A percentile compares a stretch with the other conserved stretches of the same genome.
Conservation (phyloP, 2,888 invertebrate genomes). For the Pristionchus exspectatus region DNA sequence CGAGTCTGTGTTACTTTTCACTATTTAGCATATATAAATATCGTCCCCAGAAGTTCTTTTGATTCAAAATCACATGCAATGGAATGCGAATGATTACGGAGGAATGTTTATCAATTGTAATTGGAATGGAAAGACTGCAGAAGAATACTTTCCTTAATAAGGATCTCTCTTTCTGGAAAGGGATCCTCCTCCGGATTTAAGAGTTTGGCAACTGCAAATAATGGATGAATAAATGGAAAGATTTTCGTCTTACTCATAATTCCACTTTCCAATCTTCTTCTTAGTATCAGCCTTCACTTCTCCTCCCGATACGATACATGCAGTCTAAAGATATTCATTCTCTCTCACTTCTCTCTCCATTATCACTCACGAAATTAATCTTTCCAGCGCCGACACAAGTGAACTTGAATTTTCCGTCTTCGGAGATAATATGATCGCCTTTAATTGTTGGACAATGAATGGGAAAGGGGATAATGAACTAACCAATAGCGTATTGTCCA, state of each 20-base stretch:
- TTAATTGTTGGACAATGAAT: neutral
- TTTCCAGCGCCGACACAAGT: neutral
- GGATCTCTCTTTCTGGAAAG: neutral
- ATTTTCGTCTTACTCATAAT: neutral
- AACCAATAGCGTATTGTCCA: slow-evolving; percentile 17
- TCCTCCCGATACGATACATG: neutral
- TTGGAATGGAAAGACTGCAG: neutral
- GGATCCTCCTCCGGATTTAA: neutral
- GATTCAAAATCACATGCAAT: neutral
- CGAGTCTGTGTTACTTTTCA: slow-evolving; percentile 10
- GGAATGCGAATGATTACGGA: neutral
- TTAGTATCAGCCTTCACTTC: neutral
- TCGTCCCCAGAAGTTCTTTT: neutral
- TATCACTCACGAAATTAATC: neutral
- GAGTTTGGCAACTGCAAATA: neutral
- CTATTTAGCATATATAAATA: neutral
- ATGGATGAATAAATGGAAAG: neutral
- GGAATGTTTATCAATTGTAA: neutral
- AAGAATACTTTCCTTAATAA: neutral
- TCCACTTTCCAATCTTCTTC: neutral
- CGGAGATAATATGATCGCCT: neutral
- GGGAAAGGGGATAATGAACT: neutral
- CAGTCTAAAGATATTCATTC: neutral
- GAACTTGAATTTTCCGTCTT: neutral
- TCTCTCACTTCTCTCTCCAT: neutral